Evolutionary conservation across 1,140 invertebrate species (phyloP), one percentile per base, ranked within the genome.

Genomic region (Leptoteleia sp.): DNA sequence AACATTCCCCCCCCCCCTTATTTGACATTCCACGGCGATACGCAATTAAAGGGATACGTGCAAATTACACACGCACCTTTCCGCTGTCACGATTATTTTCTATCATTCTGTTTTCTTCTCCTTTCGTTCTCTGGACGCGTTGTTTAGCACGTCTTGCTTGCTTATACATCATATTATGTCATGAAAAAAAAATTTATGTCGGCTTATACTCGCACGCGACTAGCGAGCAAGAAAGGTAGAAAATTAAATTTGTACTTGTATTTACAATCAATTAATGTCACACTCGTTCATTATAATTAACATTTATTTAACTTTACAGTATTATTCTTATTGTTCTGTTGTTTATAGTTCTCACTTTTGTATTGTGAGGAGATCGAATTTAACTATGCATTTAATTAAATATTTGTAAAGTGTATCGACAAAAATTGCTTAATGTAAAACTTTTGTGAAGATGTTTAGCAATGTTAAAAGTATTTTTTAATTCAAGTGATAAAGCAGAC

Each of bases 41-140:
- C 43, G 81, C 79, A 83, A 87, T 87, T 85, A 86, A 87, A 86
- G 81, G 73, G 64, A 79, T 79, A 76, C 71, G 55, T 79, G 80
- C 57, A 86, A 86, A 85, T 83, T 83, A 81, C 72, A 71, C 68
- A 76, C 67, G 68, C 77, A 48, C 54, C 78, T 52, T 79, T 62
- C 54, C 43, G 15, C 16, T 40, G 70, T 65, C 55, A 47, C 6
- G 37, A 17, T 50, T 47, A 47, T 33, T 64, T 22, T 31, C 54
- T 48, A 47, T 65, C 37, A 31, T 50, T 57, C 25, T 54, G 19
- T 37, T 76, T 57, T 29, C 42, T n/a, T 67, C 64, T 43, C 50
- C 19, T 61, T 59, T 57, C 42, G 43, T 45, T 38, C 55, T 72
- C 65, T 54, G 47, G 17, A 38, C 50, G 38, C 19, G 50, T 47